Percentiles rank a stretch among this genome's conserved stretches.
Evolutionary conservation across 2,888 invertebrate genomes (phyloP).

Genomic region (Spodoptera exigua): DNA sequence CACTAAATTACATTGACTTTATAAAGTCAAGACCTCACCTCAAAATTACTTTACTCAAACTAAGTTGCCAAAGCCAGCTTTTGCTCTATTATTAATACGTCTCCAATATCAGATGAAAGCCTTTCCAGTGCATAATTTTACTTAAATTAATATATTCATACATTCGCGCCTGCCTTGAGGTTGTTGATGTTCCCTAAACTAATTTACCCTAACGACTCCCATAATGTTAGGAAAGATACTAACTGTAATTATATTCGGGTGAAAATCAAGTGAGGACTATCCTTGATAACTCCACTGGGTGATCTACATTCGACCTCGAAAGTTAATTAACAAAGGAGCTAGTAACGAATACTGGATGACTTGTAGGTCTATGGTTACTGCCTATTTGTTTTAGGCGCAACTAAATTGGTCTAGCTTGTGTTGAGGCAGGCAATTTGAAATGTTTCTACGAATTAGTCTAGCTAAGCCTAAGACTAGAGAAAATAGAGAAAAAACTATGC

Average conservation of each 20-base stretch:
- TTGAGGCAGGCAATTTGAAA: neutral
- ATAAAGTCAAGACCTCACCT: too few relatives aligned
- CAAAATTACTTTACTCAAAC: too few relatives aligned
- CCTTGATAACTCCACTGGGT: constrained; percentile 50
- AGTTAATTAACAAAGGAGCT: constrained; percentile 54
- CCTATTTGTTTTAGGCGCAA: constrained; percentile 14
- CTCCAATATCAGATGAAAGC: constrained; percentile 21
- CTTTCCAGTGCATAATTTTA: constrained; percentile 25
- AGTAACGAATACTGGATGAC: constrained; percentile 14
- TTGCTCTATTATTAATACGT: too few relatives aligned
- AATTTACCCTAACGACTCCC: constrained; percentile 63
- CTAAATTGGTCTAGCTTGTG: constrained; percentile 13
- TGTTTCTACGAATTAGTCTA: neutral
- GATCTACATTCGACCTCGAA: constrained; percentile 49
- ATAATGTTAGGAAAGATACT: constrained; percentile 57
- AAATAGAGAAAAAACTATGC: too few relatives aligned
- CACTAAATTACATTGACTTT: too few relatives aligned
- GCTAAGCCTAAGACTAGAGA: too few relatives aligned
- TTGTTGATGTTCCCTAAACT: constrained; percentile 59
- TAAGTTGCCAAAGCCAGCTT: too few relatives aligned
- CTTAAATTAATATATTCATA: constrained; percentile 45
- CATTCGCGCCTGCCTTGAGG: constrained; percentile 37
- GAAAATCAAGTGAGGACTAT: constrained; percentile 57
- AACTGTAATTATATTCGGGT: constrained; percentile 61
- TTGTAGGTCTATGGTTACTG: constrained; percentile 7